These are phyloP conservation scores for Apamea sordens DNA, from an alignment of 2,888 invertebrate genomes.

Conservation along the genomic window DNA sequence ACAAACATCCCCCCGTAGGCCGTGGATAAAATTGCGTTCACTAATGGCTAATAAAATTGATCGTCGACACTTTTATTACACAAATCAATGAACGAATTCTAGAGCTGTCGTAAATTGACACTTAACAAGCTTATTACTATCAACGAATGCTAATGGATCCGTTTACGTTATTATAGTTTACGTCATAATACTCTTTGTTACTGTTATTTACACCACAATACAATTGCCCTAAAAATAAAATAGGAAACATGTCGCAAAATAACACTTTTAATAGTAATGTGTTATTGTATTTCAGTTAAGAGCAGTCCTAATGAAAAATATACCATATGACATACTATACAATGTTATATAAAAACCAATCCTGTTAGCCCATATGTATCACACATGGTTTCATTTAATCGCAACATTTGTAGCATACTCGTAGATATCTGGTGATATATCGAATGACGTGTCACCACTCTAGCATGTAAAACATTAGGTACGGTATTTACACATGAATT, in stretches of 20 bases:
- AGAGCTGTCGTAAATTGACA: slow-evolving; percentile 62
- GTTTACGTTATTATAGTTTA: slow-evolving; percentile 7
- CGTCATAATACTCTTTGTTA: background rate
- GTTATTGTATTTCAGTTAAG: background rate
- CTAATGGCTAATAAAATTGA: slow-evolving; percentile 69
- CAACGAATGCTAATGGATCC: slow-evolving; percentile 40
- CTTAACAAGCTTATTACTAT: slow-evolving; percentile 55
- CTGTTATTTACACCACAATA: background rate
- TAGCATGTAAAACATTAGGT: slow-evolving; percentile 36
- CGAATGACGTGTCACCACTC: slow-evolving; percentile 30
- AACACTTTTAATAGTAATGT: background rate
- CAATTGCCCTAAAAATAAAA: background rate
- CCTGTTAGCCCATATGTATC: slow-evolving; percentile 40
- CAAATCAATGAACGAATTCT: slow-evolving; percentile 66
- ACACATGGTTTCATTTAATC: slow-evolving; percentile 43
- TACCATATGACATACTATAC: background rate
- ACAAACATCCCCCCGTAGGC: slow-evolving; percentile 39
- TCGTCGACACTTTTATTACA: slow-evolving; percentile 62
- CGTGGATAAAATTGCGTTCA: slow-evolving; percentile 60
- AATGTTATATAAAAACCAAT: slow-evolving; percentile 12
- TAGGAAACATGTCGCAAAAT: slow-evolving; percentile 3
- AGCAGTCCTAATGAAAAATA: background rate
- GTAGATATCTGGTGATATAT: slow-evolving; percentile 33
- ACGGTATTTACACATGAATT: slow-evolving; percentile 47
- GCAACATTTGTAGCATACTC: slow-evolving; percentile 14